These are phyloP conservation scores for Eidolon dupreanum DNA, from an alignment of 2,797 vertebrate genomes.

Conservation along the genomic window DNA sequence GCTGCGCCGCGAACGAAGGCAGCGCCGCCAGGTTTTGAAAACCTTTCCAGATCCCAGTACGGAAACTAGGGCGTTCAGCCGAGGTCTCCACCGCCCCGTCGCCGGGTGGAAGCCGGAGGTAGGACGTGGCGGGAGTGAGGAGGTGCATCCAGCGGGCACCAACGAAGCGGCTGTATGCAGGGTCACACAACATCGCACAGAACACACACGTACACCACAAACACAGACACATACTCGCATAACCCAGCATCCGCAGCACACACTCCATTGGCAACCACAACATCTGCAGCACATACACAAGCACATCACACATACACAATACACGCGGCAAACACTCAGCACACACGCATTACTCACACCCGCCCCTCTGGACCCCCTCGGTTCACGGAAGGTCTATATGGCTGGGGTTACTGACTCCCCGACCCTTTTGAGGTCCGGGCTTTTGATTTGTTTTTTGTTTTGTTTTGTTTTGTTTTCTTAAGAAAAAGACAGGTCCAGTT, in stretches of 20 bases:
- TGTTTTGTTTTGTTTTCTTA: neutral
- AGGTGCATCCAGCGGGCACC: accelerated
- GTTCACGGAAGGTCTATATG: accelerated
- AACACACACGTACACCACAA: neutral
- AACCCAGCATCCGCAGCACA: neutral
- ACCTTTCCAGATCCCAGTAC: neutral
- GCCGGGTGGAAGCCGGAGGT: neutral
- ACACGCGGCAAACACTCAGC: neutral
- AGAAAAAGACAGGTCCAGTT: neutral
- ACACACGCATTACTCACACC: neutral
- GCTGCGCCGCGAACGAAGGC: neutral
- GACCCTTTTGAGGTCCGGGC: neutral
- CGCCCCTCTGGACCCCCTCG: no score
- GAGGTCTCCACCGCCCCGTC: neutral
- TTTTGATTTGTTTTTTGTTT: neutral
- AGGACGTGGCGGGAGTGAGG: neutral
- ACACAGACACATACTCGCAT: no score
- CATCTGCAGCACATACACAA: neutral
- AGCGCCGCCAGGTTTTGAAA: neutral
- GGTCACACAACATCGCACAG: accelerated
- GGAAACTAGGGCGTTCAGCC: neutral
- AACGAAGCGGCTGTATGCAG: neutral
- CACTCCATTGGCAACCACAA: neutral
- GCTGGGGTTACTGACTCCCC: slow-evolving; percentile 81
- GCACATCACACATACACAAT: neutral